Percentiles rank a stretch among this genome's conserved stretches.
These are phyloP conservation scores for Pangasianodon hypophthalmus DNA, from an alignment of 2,113 vertebrate species.

Conservation along the genomic window DNA sequence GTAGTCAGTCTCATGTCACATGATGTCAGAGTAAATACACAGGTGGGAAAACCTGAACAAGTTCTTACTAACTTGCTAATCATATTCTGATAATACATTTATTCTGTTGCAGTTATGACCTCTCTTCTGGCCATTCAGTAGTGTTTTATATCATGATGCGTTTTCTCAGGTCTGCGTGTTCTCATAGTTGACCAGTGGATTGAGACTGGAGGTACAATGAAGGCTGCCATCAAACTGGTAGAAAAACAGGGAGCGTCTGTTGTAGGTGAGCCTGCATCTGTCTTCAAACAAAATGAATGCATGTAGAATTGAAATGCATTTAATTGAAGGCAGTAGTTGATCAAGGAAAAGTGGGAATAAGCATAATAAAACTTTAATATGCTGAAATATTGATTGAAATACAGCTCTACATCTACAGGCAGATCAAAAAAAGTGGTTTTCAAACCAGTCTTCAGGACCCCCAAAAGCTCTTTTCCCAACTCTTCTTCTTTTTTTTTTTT, in stretches of 20 bases:
- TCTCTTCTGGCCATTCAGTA: not conserved
- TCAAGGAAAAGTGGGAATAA: not conserved
- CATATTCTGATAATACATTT: not conserved
- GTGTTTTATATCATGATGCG: not conserved
- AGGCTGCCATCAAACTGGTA: constrained; percentile 80
- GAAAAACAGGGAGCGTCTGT: constrained; percentile 78
- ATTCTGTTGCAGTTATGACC: not conserved
- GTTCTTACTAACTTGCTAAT: not conserved
- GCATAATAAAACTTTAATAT: not conserved
- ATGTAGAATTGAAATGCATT: not conserved
- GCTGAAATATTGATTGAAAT: not conserved
- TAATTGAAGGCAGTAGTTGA: not conserved
- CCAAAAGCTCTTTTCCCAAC: not conserved
- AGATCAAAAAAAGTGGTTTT: not conserved
- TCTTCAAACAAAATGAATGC: not conserved
- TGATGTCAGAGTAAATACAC: not conserved
- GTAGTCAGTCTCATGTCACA: not conserved
- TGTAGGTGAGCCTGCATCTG: constrained; percentile 69
- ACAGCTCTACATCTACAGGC: not conserved
- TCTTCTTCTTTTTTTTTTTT: no score
- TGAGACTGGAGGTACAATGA: constrained; percentile 87
- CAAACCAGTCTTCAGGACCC: not conserved
- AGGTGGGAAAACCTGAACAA: not conserved
- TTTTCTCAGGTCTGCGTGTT: constrained; percentile 74
- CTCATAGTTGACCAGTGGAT: constrained; percentile 89